These are phyloP conservation scores for Parapsyche elsis DNA, from an alignment of 1,140 invertebrate species.

Conservation along the genomic window DNA sequence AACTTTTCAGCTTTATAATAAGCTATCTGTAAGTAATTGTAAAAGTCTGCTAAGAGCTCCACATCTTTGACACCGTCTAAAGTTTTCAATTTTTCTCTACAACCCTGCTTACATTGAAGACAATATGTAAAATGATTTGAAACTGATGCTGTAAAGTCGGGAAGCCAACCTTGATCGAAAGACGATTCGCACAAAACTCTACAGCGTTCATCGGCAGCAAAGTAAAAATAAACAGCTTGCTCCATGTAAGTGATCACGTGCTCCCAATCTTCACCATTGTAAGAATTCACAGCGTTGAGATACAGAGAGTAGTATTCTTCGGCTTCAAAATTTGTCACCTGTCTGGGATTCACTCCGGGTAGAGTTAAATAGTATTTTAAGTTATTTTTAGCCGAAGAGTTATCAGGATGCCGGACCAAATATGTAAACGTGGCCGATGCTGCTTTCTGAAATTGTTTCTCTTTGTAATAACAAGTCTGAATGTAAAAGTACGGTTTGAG, in stretches of 20 bases:
- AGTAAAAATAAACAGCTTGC: constrained; percentile 72
- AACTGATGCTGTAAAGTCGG: constrained; percentile 76
- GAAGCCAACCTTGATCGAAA: constrained; percentile 75
- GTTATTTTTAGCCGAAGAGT: constrained; percentile 73
- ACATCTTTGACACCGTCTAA: constrained; percentile 74
- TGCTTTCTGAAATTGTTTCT: constrained; percentile 72
- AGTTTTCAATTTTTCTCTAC: constrained; percentile 71
- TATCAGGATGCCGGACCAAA: constrained; percentile 72
- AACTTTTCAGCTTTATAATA: constrained; percentile 77
- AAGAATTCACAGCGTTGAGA: constrained; percentile 72
- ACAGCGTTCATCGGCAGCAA: constrained; percentile 76
- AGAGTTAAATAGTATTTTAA: constrained; percentile 73
- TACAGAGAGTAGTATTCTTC: constrained; percentile 74
- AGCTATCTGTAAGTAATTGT: constrained; percentile 83
- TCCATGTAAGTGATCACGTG: constrained; percentile 75
- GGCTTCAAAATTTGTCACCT: constrained; percentile 76
- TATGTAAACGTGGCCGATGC: constrained; percentile 82
- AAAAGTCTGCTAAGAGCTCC: constrained; percentile 76
- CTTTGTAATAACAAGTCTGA: constrained; percentile 81
- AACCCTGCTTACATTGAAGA: constrained; percentile 77
- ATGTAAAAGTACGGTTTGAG: constrained; percentile 79
- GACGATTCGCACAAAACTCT: constrained; percentile 78
- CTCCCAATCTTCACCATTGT: constrained; percentile 73
- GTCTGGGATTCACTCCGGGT: constrained; percentile 69
- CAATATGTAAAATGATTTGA: constrained; percentile 80